Evolutionary conservation across 2,797 vertebrate species (phyloP).

Genomic region (Chelidonichthys spinosus): DNA sequence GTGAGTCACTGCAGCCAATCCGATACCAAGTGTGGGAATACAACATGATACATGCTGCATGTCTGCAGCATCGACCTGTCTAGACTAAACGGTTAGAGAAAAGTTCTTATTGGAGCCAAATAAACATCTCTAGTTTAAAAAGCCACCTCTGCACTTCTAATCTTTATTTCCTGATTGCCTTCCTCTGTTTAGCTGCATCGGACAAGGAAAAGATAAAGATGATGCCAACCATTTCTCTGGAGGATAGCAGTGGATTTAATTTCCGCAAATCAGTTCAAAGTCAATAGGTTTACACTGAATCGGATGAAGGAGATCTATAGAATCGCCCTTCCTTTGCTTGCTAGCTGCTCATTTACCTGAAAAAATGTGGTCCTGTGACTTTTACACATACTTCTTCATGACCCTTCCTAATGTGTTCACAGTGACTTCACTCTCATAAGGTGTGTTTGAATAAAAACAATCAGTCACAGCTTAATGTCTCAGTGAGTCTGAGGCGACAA

Average conservation of each 20-base stretch:
- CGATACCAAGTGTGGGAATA: constrained; percentile 7
- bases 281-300: constrained; percentile 6
- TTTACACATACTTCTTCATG: not conserved
- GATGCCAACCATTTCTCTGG: not conserved
- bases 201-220: not conserved
- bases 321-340: not conserved
- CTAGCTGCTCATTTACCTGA: not conserved
- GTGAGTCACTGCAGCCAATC: constrained; percentile 44
- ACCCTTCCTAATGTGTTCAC: not conserved
- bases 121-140: not conserved
- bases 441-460: constrained; percentile 9
- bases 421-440: not conserved
- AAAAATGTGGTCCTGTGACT: constrained; percentile 1
- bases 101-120: not conserved
- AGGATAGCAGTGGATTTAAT: not conserved
- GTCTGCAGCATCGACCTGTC: constrained; percentile 5
- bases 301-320: not conserved
- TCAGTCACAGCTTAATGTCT: not conserved
- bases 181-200: constrained; percentile 22
- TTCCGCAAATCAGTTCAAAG: constrained; percentile 22
- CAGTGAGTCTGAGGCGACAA: not conserved
- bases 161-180: not conserved
- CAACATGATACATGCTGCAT: not conserved
- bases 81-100: not conserved
- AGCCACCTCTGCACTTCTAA: not conserved